Evolutionary conservation across 2,113 vertebrate species (phyloP).

Genomic region (Triplophysa tibetana): DNA sequence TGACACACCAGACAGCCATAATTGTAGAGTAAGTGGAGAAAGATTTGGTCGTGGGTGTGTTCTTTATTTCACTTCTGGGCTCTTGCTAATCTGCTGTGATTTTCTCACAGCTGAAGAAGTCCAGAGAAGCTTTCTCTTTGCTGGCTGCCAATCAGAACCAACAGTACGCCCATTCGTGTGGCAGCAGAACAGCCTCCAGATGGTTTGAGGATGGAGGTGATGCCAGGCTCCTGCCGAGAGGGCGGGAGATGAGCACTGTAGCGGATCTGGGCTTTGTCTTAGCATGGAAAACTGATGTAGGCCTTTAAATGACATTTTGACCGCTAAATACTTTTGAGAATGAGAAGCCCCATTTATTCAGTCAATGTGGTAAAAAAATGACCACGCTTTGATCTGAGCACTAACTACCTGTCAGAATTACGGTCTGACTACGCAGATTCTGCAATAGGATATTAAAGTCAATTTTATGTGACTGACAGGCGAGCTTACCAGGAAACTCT

Average conservation of each 20-base stretch:
- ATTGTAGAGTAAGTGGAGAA: conserved; percentile 33
- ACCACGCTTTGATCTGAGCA: not conserved
- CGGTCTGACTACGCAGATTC: not conserved
- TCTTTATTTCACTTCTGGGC: conserved; percentile 11
- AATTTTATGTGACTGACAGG: conserved; percentile 28
- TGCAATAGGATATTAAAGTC: conserved; percentile 23
- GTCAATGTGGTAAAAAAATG: not conserved
- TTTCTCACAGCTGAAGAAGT: conserved; percentile 52
- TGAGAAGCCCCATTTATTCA: not conserved
- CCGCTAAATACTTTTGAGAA: conserved; percentile 8
- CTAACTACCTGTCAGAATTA: not conserved
- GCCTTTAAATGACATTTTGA: conserved; percentile 24
- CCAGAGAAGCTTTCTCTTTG: conserved; percentile 35
- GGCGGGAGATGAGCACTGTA: conserved; percentile 10
- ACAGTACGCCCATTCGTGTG: conserved; percentile 7
- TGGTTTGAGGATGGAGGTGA: conserved; percentile 48
- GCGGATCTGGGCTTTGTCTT: conserved; percentile 5
- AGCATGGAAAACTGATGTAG: conserved; percentile 4
- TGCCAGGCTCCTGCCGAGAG: conserved; percentile 43
- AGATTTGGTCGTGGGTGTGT: not conserved
- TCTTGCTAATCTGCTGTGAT: conserved; percentile 53
- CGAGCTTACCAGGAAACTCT: conserved; percentile 23
- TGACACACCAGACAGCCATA: conserved; percentile 21
- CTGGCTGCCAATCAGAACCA: conserved; percentile 49
- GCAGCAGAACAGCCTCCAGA: conserved; percentile 59